Conservation (phyloP, 2,888 invertebrate species). For the Nomada hirtipes region DNA sequence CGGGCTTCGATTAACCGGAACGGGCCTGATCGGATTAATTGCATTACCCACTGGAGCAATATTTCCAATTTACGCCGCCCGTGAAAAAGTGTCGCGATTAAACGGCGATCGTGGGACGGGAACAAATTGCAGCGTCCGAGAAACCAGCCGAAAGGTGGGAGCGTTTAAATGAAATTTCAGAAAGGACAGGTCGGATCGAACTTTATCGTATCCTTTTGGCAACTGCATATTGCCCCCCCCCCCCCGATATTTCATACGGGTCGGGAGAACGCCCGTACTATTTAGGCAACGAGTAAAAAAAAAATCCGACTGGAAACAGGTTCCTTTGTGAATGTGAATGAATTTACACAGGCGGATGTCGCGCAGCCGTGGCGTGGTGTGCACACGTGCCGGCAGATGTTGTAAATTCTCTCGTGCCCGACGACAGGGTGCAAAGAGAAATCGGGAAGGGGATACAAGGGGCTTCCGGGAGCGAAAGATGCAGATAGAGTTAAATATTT, state of each 20-base stretch:
- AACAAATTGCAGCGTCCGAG: too few species aligned
- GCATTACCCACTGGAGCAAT: neutral
- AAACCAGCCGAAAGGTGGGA: neutral
- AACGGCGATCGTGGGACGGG: neutral
- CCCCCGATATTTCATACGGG: slow-evolving; percentile 29
- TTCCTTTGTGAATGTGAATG: slow-evolving; percentile 40
- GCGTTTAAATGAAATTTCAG: neutral
- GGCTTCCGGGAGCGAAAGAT: slow-evolving; percentile 4
- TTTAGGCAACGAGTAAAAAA: slow-evolving; percentile 15
- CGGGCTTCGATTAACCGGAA: neutral
- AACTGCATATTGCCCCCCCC: too few species aligned
- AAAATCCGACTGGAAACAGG: slow-evolving; percentile 7
- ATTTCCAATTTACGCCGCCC: neutral
- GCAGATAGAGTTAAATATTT: slow-evolving; percentile 68
- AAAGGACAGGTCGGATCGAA: neutral
- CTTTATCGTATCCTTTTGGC: too few species aligned
- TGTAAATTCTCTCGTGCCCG: slow-evolving; percentile 58
- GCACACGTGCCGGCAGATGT: slow-evolving; percentile 32
- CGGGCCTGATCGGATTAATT: neutral
- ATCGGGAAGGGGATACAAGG: neutral
- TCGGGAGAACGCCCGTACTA: neutral
- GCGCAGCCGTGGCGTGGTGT: slow-evolving; percentile 14
- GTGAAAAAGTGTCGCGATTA: slow-evolving; percentile 3
- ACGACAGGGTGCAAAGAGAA: slow-evolving; percentile 27
- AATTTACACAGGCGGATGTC: slow-evolving; percentile 27